Evolutionary conservation across 2,113 vertebrate genomes (phyloP), one percentile per base, ranked within the genome.

Genomic region (Pangasianodon hypophthalmus): DNA sequence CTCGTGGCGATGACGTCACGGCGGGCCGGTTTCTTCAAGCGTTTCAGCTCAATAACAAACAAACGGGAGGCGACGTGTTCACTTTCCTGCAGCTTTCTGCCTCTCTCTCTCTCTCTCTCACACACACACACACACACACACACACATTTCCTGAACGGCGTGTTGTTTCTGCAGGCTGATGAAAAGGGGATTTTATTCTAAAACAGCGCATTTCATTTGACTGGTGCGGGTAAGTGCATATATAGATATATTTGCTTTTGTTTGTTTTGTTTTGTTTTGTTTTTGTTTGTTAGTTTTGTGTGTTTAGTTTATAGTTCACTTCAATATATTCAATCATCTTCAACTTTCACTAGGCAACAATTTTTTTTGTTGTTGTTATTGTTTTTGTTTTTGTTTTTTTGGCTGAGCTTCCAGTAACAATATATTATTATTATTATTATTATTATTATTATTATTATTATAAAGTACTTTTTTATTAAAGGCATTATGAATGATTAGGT

Each of bases 31-130:
- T 62, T 24, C 26, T 58, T 11, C 5, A 1, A 4, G 54, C 54
- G 29, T 24, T 24, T 62, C 82, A 62, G 56, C 11, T 84, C 56
- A 62, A 62, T 84, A 60, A 84, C 21, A 84, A 84, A 84, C 56
- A 84, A 84, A 62, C 82, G 11, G 0, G 21, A 26, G 50, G 37
- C 37, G 82, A 84, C 82, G 82, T 84, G 82, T 84, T 62, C 82
- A 62, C 4, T 84, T 84, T 62, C 37, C 0, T 7, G 3, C 56
- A 46, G 37, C 37, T 60, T 84, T 41, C 58, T 44, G 54, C 7
- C 24, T 60, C 32, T 1, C 37, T 1, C 37, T 41, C 58, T 44
- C 32, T 3, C 24, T 60, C 32, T 1, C 37, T 1, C 37, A 37
- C 37, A 37, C 37, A 37, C 37, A 37, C 37, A 37, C 37, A 37